Conservation (phyloP, 2,113 vertebrate species). For the Proterorhinus semilunaris region DNA sequence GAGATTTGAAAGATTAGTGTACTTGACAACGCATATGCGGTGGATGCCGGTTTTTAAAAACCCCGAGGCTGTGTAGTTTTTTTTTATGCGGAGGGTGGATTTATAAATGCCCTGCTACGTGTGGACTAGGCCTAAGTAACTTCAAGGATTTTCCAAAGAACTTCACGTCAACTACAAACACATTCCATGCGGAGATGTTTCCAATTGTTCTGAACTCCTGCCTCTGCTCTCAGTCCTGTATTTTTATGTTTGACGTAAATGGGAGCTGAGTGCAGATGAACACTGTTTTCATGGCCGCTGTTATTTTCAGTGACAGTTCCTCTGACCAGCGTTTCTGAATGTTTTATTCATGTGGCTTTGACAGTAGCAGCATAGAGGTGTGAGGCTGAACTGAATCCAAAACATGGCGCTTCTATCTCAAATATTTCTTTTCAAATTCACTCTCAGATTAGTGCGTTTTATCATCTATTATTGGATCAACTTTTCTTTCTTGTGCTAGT, state of each 20-base stretch:
- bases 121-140: neutral
- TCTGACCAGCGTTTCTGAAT: slow-evolving; percentile 16
- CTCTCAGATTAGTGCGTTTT: neutral
- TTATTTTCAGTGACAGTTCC: slow-evolving; percentile 12
- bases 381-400: slow-evolving; percentile 13
- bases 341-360: slow-evolving; percentile 32
- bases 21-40: no score
- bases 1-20: no score
- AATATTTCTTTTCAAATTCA: neutral
- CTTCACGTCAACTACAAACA: neutral
- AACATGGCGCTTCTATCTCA: neutral
- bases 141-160: slow-evolving; percentile 1
- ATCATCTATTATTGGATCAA: neutral
- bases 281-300: neutral
- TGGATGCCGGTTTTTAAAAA: no score
- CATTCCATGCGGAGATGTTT: neutral
- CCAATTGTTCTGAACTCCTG: neutral
- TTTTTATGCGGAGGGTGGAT: no score
- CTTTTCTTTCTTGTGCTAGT: no score
- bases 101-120: no score
- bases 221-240: neutral
- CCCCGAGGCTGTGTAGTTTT: no score
- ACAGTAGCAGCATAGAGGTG: neutral
- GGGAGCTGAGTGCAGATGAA: slow-evolving; percentile 24
- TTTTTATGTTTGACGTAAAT: slow-evolving; percentile 1